A percentile compares a stretch with the other conserved stretches of the same genome.
Conservation (phyloP, 2,888 invertebrate genomes). For the Chorisops tibialis region DNA sequence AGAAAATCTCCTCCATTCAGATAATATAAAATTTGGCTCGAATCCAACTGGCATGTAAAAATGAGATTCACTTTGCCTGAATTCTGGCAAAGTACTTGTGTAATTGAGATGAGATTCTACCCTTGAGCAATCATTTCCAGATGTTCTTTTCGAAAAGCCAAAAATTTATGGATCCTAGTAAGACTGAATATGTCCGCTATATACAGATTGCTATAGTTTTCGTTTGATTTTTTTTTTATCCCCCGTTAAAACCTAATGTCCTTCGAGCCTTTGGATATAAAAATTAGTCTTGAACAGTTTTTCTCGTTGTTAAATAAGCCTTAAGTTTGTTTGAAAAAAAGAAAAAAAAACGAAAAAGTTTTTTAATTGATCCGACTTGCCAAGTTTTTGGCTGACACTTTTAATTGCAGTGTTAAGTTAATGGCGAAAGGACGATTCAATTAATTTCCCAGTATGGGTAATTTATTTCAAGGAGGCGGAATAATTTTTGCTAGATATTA, state of each 20-base stretch:
- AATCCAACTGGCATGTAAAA: conserved; percentile 33
- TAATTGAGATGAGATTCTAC: conserved; percentile 32
- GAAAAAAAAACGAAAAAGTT: conserved; percentile 6
- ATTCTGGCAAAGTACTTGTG: conserved; percentile 31
- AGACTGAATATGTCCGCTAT: conserved; percentile 1
- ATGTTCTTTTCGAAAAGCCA: conserved; percentile 32
- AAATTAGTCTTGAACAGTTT: no score
- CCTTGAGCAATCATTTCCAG: conserved; percentile 34
- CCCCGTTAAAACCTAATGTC: no score
- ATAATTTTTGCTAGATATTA: neutral
- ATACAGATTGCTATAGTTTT: conserved; percentile 20
- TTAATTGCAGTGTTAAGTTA: conserved; percentile 24
- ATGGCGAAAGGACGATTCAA: neutral
- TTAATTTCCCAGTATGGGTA: neutral
- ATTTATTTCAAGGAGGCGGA: neutral
- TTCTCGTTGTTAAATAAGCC: neutral
- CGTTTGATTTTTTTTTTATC: no score
- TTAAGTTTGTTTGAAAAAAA: neutral
- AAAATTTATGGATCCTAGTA: conserved; percentile 30
- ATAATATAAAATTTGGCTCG: conserved; percentile 31
- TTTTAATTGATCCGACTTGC: conserved; percentile 13
- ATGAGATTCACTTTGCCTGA: conserved; percentile 31
- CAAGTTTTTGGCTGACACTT: conserved; percentile 7
- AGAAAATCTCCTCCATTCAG: conserved; percentile 18
- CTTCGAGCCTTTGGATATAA: no score